These are phyloP conservation scores for Rhagologus leucostigma DNA, from an alignment of 2,113 vertebrate genomes.

Conservation along the genomic window DNA sequence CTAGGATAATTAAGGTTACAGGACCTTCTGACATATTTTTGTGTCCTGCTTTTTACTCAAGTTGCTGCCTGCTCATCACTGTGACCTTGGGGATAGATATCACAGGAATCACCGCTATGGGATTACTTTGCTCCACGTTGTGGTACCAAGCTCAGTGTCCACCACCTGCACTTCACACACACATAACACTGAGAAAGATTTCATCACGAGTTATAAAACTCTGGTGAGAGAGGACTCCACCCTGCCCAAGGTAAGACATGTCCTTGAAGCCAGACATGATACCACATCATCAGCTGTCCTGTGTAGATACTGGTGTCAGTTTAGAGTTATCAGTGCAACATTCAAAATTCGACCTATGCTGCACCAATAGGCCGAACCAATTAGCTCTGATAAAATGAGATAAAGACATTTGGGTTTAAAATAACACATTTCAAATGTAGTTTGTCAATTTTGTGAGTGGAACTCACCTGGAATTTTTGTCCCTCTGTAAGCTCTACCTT, in stretches of 20 bases:
- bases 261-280: neutral
- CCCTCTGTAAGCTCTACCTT: neutral
- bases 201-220: neutral
- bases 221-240: neutral
- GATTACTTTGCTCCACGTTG: neutral
- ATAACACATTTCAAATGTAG: neutral
- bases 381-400: neutral
- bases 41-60: neutral
- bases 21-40: neutral
- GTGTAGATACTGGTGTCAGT: neutral
- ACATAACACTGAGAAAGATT: neutral
- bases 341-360: neutral
- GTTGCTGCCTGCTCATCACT: neutral
- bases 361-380: neutral
- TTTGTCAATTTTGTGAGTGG: neutral
- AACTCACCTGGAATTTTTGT: neutral
- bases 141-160: neutral
- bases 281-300: neutral
- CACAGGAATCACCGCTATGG: accelerated
- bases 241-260: neutral
- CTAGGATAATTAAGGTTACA: neutral
- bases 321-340: neutral
- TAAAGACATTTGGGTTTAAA: neutral
- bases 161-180: neutral
- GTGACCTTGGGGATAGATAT: neutral